Base-by-base conservation (phyloP, 2,888 invertebrate genomes). In the Drosophila meridiana region DNA sequence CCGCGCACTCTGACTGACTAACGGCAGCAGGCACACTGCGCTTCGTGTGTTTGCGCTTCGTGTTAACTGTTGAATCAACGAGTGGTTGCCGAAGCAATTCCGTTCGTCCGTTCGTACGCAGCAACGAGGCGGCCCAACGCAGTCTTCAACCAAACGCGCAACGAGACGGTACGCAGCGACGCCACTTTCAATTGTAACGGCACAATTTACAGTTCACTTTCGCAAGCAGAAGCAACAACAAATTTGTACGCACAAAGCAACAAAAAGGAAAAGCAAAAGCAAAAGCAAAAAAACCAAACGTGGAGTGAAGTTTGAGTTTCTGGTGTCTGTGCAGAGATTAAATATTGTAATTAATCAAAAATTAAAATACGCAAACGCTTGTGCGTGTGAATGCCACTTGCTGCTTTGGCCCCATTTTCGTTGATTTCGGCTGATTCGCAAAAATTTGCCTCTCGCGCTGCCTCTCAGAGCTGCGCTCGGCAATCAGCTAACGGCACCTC, bases 61-160 rank as follows among this genome's bases (percentile, higher is more conserved):
- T 77, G 80, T 59, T 72, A 87, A 89, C 87, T 87, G 87, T 87
- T 87, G 87, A 87, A 87, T 87, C 89, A 87, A 83, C 78, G 90
- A 89, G 82, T 91, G 89, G 90, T 90, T 90, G 82, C 80, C 85
- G 89, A 83, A 60, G 66, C 13, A 45, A 20, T 45, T 66, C 65
- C 60, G 73, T 52, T 67, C 60, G 73, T 52, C 67, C 66, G 55
- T 43, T 80, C 84, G 76, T 71, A 69, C 58, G 53, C 76, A 76
- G 57, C 77, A 64, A 73, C 65, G 67, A 65, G 53, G 65, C 56
- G n/a, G 32, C 32, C 30, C 52, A 57, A 68, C 69, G 80, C 78
- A 92, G 92, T 91, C 81, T 73, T 78, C 59, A 78, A 73, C 84
- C 78, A 87, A 87, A 87, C 87, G 91, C 89, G 86, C 72, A 78